phyloP scores from a whole-genome alignment of 2,113 vertebrate genomes.

The Catharus minimus region DNA sequence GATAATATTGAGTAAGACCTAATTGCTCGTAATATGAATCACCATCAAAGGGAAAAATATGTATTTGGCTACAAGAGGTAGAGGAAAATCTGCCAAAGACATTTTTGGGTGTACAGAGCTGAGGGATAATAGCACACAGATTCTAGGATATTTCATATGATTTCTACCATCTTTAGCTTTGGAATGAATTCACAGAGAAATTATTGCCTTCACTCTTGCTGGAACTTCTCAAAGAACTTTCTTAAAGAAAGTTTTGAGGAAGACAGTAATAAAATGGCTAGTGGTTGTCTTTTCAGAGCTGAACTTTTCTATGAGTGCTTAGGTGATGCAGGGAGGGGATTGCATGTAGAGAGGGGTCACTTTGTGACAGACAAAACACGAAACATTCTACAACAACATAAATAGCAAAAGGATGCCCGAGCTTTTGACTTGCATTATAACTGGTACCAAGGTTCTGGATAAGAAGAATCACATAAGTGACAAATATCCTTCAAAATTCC shows the following conservation, averaged over 20 bases:
- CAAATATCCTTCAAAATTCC: neutral
- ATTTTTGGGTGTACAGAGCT: neutral
- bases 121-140: conserved; percentile 37
- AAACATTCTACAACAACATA: neutral
- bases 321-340: neutral
- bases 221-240: neutral
- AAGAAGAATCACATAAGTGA: neutral
- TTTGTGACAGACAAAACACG: neutral
- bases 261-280: neutral
- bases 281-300: neutral
- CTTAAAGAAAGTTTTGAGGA: neutral
- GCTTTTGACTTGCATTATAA: neutral
- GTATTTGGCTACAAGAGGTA: conserved; percentile 28
- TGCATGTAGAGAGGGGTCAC: neutral
- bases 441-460: neutral
- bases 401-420: neutral
- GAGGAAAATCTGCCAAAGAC: conserved; percentile 18
- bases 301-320: neutral
- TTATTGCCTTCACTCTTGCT: neutral
- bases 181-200: conserved; percentile 23
- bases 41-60: conserved; percentile 23
- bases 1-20: conserved; percentile 56
- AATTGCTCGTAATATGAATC: conserved; percentile 29
- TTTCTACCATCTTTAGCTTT: conserved; percentile 18
- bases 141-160: conserved; percentile 26